Evolutionary conservation across 1,140 invertebrate species (phyloP), one percentile per base, ranked within the genome.

Genomic region (Leptinotarsa defecta): DNA sequence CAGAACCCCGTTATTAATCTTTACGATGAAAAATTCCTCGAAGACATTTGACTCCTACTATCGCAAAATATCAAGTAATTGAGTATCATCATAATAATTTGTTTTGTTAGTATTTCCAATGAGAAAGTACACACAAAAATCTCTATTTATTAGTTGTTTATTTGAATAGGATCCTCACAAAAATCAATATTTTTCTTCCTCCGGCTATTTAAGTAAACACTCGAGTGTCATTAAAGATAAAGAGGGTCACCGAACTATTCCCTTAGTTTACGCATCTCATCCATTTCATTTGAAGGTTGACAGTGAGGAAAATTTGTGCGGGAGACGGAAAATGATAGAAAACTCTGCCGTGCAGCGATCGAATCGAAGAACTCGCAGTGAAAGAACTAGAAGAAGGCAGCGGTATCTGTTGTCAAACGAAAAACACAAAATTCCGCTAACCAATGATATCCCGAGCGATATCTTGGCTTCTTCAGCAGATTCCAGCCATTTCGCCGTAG

Each of bases 11-110:
- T 57, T 15, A 57, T 19, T n/a, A 19, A 57, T 57, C 52, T 57
- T 1, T 6, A 57, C n/a, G 4, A 15, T 15, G 52, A 57, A 57
- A 57, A 57, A 57, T 4, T 17, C 13, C 52, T 57, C 17, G 15
- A 57, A 57, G 52, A 57, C 52, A 57, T 57, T 57, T 57, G 52
- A 57, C 52, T 17, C 52, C n/a, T 19, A 57, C 52, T 57, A 57
- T 57, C 52, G 52, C 52, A n/a, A 15, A 57, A 15, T 57, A 57
- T 57, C 52, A 57, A 57, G 52, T 57, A 57, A n/a, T 57, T 57
- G 52, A 57, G 52, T 57, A 13, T 57, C 5, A n/a, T 57, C 4
- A 17, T 57, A 19, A 57, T 19, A 3, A 57, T 57, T 57, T 5
- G 17, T 57, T 5, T 57, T 57, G 5, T n/a, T 19, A 57, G 52